Percentiles rank a stretch among this genome's conserved stretches.
Evolutionary conservation across 2,113 vertebrate genomes (phyloP).

Genomic region (Ochotona curzoniae): DNA sequence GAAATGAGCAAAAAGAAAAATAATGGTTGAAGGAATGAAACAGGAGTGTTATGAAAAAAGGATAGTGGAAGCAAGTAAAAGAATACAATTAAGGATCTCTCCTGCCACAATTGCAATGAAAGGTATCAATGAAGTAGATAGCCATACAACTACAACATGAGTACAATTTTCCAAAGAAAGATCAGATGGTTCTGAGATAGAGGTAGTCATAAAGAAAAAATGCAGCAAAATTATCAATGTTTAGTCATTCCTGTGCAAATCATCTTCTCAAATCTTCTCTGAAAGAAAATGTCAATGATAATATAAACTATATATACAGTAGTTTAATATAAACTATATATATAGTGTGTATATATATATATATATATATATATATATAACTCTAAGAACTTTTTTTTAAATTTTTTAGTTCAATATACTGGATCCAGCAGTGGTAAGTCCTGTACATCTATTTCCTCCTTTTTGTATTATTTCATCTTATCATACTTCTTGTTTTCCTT

Average conservation of each 20-base stretch:
- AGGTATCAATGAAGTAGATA: neutral
- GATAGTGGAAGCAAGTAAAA: neutral
- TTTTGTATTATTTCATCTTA: neutral
- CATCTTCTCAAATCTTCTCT: neutral
- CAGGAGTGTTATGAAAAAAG: neutral
- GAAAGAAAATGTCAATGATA: neutral
- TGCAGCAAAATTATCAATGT: neutral
- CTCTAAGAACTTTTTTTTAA: constrained; percentile 28
- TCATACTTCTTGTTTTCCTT: too few relatives aligned
- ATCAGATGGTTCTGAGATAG: neutral
- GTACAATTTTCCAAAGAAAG: neutral
- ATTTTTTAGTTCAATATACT: constrained; percentile 65
- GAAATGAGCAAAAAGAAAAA: neutral
- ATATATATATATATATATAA: neutral
- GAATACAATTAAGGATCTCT: neutral
- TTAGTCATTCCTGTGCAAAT: neutral
- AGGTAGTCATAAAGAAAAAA: neutral
- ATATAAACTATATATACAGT: too few relatives aligned
- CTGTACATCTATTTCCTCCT: neutral
- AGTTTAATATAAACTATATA: too few relatives aligned
- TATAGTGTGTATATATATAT: too few relatives aligned
- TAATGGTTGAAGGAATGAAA: neutral
- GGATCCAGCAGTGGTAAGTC: constrained; percentile 60
- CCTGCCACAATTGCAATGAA: neutral
- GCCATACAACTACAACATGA: neutral